Percentiles rank a stretch among this genome's conserved stretches.
Conservation (phyloP, 2,888 invertebrate species). For the Lasioglossum oenotherae region DNA sequence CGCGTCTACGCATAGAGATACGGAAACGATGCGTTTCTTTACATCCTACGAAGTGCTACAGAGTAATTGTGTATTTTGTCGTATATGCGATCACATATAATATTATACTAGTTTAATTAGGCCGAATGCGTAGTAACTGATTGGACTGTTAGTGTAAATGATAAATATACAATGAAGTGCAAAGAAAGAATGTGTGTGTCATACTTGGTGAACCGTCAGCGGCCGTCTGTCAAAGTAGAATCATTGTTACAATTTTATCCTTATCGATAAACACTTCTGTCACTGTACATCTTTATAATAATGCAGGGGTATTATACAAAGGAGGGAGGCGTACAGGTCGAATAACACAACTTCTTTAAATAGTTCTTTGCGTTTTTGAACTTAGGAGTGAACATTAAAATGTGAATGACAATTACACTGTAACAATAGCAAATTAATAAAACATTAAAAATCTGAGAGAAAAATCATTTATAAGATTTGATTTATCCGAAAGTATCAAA, state of each 20-base stretch:
- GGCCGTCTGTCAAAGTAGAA: background rate
- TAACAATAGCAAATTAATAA: background rate
- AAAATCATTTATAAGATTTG: too few relatives aligned
- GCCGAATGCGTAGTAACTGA: conserved; percentile 47
- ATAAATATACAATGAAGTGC: background rate
- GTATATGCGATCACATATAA: background rate
- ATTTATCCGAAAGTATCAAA: too few relatives aligned
- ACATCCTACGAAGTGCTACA: background rate
- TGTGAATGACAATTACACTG: background rate
- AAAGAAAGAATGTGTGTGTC: background rate
- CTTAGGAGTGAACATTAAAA: background rate
- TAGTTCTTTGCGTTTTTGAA: background rate
- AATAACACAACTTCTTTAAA: background rate
- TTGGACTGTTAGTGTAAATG: conserved; percentile 17
- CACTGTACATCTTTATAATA: background rate
- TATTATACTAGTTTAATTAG: conserved; percentile 40
- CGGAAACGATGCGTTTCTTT: conserved; percentile 14
- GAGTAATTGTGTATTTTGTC: conserved; percentile 7
- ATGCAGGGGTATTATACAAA: background rate
- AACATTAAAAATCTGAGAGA: too few relatives aligned
- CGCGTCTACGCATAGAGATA: conserved; percentile 2
- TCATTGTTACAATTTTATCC: background rate
- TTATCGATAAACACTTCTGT: background rate
- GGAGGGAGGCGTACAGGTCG: background rate
- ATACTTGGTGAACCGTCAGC: background rate